These are phyloP conservation scores for Paramormyrops kingsleyae DNA, from an alignment of 2,113 vertebrate genomes.

Conservation along the genomic window DNA sequence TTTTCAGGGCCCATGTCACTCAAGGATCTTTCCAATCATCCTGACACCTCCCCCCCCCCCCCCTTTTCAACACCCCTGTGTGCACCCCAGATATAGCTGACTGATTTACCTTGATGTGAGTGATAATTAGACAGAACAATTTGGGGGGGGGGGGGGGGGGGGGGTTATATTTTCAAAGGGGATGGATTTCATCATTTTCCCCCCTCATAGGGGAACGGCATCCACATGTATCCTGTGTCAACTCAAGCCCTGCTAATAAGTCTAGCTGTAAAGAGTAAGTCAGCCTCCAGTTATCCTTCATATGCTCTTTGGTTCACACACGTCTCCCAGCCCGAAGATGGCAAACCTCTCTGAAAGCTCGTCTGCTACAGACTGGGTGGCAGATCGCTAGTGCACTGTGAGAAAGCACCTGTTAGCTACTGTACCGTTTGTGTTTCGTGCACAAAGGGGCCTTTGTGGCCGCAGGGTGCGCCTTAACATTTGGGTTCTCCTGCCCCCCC, in stretches of 20 bases:
- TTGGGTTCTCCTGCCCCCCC: slow-evolving; percentile 56
- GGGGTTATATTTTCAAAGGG: neutral
- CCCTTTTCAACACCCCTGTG: neutral
- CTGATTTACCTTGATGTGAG: neutral
- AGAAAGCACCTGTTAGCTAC: slow-evolving; percentile 25
- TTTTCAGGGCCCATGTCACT: neutral
- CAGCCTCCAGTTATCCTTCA: neutral
- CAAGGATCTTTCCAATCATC: neutral
- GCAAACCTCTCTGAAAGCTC: neutral
- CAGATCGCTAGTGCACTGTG: neutral
- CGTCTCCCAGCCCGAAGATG: slow-evolving; percentile 7
- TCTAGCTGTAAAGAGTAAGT: neutral
- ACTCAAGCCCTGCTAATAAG: neutral
- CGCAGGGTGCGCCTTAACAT: slow-evolving; percentile 34
- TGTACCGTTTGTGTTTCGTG: slow-evolving; percentile 35
- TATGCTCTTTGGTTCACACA: neutral
- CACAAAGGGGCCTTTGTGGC: slow-evolving; percentile 50
- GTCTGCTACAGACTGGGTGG: neutral
- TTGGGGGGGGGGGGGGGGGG: neutral
- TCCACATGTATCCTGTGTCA: neutral
- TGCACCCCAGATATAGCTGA: neutral
- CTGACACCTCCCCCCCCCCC: neutral
- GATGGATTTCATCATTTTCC: neutral
- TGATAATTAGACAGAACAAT: neutral
- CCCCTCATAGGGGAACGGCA: neutral